Evolutionary conservation across 2,888 invertebrate species (phyloP).

Genomic region (Pheosia tremula): DNA sequence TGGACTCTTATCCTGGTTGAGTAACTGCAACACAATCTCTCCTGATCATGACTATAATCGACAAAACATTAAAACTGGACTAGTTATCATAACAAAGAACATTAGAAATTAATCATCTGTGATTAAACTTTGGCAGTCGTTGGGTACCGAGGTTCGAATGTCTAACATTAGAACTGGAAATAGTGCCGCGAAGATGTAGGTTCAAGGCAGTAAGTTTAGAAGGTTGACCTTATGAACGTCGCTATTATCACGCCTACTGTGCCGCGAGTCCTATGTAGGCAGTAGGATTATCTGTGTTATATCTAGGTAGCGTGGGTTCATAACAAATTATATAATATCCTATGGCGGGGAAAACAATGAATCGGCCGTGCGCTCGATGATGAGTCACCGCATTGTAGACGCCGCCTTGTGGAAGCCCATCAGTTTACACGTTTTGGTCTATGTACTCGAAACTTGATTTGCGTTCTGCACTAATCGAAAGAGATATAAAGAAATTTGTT

Average conservation of each 20-base stretch:
- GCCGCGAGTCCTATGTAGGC: not conserved
- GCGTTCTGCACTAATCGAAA: not conserved
- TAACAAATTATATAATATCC: conserved; percentile 51
- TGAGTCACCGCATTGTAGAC: conserved; percentile 57
- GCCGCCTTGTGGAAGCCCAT: conserved; percentile 16
- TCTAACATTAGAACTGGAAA: conserved; percentile 10
- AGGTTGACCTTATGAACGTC: not conserved
- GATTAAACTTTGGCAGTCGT: no score
- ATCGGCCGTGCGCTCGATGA: conserved; percentile 61
- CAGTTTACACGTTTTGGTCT: conserved; percentile 24
- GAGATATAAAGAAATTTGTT: no score
- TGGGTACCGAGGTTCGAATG: not conserved
- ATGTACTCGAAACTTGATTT: conserved; percentile 10
- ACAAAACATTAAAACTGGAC: no score
- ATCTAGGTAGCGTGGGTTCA: conserved; percentile 26
- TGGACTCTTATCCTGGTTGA: no score
- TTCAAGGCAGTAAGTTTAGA: not conserved
- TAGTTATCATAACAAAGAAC: no score
- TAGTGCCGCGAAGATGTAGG: no score
- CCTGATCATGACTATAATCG: no score
- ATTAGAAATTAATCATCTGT: no score
- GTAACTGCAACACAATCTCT: no score
- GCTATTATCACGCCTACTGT: conserved; percentile 1
- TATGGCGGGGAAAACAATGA: conserved; percentile 67
- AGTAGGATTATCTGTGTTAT: conserved; percentile 9